These are phyloP conservation scores for Meteorus sp. DNA, from an alignment of 1,140 invertebrate genomes.

Conservation along the genomic window DNA sequence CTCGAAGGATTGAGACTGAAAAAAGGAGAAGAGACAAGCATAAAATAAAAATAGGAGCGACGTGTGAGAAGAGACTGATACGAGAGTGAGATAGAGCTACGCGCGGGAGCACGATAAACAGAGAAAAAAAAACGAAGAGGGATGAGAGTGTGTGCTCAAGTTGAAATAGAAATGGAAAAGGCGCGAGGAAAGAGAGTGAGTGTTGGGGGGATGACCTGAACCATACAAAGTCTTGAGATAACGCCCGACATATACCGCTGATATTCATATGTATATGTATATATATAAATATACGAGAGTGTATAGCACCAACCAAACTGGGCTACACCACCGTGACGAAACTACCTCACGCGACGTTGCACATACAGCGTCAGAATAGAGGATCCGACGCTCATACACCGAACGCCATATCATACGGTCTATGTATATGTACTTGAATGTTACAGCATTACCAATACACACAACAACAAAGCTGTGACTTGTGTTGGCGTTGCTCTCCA, in stretches of 20 bases:
- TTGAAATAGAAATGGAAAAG: constrained; percentile 25
- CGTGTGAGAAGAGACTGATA: no score
- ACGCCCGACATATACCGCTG: no score
- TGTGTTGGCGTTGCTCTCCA: neutral
- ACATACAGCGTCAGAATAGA: neutral
- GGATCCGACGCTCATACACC: neutral
- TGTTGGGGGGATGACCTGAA: constrained; percentile 8
- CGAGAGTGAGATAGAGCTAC: neutral
- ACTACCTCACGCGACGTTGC: constrained; percentile 6
- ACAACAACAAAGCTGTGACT: neutral
- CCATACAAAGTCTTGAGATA: constrained; percentile 12
- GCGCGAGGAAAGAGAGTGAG: constrained; percentile 8
- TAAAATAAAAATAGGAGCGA: no score
- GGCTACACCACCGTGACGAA: constrained; percentile 16
- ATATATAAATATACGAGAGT: no score
- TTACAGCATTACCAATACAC: neutral
- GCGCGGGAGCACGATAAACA: neutral
- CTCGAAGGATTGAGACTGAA: constrained; percentile 19
- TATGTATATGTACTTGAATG: neutral
- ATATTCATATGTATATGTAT: no score
- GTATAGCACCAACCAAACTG: constrained; percentile 6
- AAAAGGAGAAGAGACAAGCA: no score
- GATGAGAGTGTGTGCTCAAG: constrained; percentile 5
- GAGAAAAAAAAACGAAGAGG: neutral
- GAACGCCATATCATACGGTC: neutral